Percentiles rank a stretch among this genome's conserved stretches.
phyloP scores from a whole-genome alignment of 2,888 invertebrate species.

The Drosophila kokeensis region DNA sequence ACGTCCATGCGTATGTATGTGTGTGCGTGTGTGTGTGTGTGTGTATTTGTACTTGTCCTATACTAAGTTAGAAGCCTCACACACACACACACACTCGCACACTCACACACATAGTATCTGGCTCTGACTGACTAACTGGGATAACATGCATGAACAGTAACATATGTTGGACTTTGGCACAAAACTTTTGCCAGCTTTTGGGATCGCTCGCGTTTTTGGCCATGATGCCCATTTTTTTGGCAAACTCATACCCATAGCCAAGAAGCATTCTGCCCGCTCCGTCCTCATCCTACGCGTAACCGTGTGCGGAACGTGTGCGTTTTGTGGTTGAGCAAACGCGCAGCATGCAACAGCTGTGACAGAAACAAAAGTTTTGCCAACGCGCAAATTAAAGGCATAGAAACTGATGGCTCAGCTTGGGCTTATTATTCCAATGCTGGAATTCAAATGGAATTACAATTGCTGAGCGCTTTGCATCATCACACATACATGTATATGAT shows the following conservation, averaged over 20 bases:
- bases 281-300: background rate
- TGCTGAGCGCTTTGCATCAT: background rate
- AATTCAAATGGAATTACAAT: background rate
- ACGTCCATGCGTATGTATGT: conserved; percentile 17
- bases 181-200: conserved; percentile 64
- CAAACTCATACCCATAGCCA: conserved; percentile 24
- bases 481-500: background rate
- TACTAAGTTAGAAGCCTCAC: conserved; percentile 43
- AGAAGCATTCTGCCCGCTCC: background rate
- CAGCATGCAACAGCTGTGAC: conserved; percentile 74
- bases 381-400: conserved; percentile 27
- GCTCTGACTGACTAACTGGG: conserved; percentile 45
- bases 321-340: conserved; percentile 73
- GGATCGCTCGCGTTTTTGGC: conserved; percentile 36
- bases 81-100: conserved; percentile 2
- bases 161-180: conserved; percentile 77
- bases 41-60: conserved; percentile 16
- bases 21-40: conserved; percentile 24
- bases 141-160: conserved; percentile 75
- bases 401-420: conserved; percentile 3
- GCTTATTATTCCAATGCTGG: conserved; percentile 7
- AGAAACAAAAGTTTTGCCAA: conserved; percentile 33
- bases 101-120: conserved; percentile 19
- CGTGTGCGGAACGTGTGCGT: conserved; percentile 70
- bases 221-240: conserved; percentile 41